A percentile compares a stretch with the other conserved stretches of the same genome.
These are phyloP conservation scores for Dasyurus viverrinus DNA, from an alignment of 2,113 vertebrate genomes.

Conservation along the genomic window DNA sequence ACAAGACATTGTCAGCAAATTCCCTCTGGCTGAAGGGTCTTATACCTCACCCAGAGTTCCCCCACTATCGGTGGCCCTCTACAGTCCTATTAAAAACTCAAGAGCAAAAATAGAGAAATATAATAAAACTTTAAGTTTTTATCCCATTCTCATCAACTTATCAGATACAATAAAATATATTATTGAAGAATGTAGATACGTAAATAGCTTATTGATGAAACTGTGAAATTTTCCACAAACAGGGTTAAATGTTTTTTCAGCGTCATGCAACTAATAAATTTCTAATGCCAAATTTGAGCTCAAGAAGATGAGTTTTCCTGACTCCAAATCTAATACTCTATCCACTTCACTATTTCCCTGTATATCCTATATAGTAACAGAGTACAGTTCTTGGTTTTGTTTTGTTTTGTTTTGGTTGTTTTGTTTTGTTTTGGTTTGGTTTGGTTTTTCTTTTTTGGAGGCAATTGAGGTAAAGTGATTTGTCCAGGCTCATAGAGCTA, in stretches of 20 bases:
- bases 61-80: no score
- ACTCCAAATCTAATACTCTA: not conserved
- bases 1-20: no score
- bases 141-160: not conserved
- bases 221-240: not conserved
- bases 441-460: no score
- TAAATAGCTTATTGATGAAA: not conserved
- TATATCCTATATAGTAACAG: not conserved
- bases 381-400: not conserved
- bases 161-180: not conserved
- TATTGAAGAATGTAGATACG: not conserved
- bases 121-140: not conserved
- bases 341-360: not conserved
- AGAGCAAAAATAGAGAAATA: not conserved
- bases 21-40: no score
- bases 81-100: not conserved
- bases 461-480: no score
- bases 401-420: no score
- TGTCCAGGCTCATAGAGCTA: no score
- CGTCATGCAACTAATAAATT: not conserved
- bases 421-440: no score
- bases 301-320: not conserved
- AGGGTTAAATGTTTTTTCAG: not conserved
- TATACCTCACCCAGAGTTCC: no score
- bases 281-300: not conserved